phyloP scores from a whole-genome alignment of 2,113 vertebrate species.

The Pluvialis apricaria region DNA sequence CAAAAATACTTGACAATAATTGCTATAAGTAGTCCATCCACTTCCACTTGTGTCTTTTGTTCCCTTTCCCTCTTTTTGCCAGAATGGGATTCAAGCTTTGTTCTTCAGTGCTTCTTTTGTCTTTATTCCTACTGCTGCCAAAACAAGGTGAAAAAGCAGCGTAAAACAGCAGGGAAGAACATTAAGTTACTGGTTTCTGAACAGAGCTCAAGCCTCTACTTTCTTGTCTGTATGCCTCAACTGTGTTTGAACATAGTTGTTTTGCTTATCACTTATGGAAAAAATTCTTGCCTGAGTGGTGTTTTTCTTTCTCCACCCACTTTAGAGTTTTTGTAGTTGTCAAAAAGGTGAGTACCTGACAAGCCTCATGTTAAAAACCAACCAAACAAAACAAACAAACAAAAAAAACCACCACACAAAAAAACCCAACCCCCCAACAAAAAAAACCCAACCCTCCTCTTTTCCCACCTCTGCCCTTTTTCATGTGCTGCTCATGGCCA shows the following conservation, averaged over 20 bases:
- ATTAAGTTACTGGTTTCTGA: background rate
- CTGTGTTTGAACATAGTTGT: background rate
- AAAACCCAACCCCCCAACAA: background rate
- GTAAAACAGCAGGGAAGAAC: background rate
- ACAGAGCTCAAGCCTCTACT: background rate
- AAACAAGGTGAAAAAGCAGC: background rate
- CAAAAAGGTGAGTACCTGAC: background rate
- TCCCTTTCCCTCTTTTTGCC: background rate
- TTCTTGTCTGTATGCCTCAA: background rate
- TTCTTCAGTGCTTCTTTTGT: background rate
- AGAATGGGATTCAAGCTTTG: background rate
- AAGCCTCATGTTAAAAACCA: background rate
- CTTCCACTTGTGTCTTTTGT: background rate
- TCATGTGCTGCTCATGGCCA: fast-evolving
- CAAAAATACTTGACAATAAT: slow-evolving; percentile 46
- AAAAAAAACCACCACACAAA: background rate
- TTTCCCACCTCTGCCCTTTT: background rate
- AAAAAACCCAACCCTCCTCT: background rate
- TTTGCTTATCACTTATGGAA: background rate
- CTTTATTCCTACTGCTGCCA: background rate
- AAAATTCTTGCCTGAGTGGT: background rate
- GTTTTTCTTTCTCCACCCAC: background rate
- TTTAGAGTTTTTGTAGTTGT: background rate
- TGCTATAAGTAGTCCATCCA: slow-evolving; percentile 14
- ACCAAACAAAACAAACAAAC: too few relatives aligned